A percentile compares a stretch with the other conserved stretches of the same genome.
Evolutionary conservation across 2,888 invertebrate genomes (phyloP).

Genomic region (Polyommatus iphigenia): DNA sequence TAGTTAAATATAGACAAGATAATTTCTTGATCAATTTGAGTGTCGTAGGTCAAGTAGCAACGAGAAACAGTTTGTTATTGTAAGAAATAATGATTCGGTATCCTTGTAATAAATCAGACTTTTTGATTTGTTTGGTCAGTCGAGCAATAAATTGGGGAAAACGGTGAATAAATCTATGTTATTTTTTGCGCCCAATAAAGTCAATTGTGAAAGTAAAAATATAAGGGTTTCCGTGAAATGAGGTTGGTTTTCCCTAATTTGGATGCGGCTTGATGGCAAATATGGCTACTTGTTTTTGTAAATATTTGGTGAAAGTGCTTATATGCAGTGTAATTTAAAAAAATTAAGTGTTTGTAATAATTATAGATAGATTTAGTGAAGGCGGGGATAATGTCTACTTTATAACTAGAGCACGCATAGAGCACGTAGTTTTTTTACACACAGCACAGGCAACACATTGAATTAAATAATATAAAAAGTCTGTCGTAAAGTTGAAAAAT

Average conservation of each 20-base stretch:
- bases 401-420: no score
- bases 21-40: not conserved
- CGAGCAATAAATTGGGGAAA: conserved; percentile 4
- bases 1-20: not conserved
- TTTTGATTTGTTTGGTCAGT: conserved; percentile 15
- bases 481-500: not conserved
- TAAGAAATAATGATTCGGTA: not conserved
- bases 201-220: conserved; percentile 11
- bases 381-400: no score
- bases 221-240: not conserved
- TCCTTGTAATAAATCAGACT: conserved; percentile 17
- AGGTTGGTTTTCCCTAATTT: not conserved
- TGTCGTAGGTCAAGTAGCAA: not conserved
- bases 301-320: no score
- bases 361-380: no score
- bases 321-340: no score
- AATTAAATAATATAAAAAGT: not conserved
- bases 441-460: no score
- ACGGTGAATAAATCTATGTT: conserved; percentile 3
- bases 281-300: no score
- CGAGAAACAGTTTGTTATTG: not conserved
- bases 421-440: no score
- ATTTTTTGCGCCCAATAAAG: not conserved
- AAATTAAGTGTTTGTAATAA: no score
- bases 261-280: not conserved